Percentiles rank a stretch among this genome's conserved stretches.
Conservation (phyloP, 2,888 invertebrate genomes). For the Monoplex corrugatus region DNA sequence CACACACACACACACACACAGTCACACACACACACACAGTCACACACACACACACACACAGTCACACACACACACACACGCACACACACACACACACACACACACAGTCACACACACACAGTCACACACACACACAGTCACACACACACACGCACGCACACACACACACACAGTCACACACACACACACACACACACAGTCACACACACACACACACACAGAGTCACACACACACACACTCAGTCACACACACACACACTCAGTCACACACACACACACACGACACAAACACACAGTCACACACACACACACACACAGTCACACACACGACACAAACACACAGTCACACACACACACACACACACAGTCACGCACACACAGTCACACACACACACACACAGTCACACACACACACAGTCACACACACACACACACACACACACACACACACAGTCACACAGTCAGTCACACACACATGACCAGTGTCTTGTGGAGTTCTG, state of each 20-base stretch:
- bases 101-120: background rate
- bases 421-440: background rate
- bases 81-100: background rate
- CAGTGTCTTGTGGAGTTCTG: too few species aligned
- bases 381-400: background rate
- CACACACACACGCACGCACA: too few species aligned
- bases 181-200: background rate
- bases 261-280: background rate
- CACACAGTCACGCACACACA: too few species aligned
- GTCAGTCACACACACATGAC: background rate
- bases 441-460: background rate
- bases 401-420: background rate
- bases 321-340: background rate
- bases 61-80: background rate
- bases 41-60: too few species aligned
- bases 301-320: background rate
- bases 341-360: background rate
- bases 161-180: background rate
- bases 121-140: background rate
- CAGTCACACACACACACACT: background rate
- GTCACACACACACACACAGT: background rate
- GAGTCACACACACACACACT: background rate
- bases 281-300: background rate
- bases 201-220: background rate
- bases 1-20: conserved; percentile 19